These are phyloP conservation scores for Mareca strepera DNA, from an alignment of 2,797 vertebrate genomes.

Conservation along the genomic window DNA sequence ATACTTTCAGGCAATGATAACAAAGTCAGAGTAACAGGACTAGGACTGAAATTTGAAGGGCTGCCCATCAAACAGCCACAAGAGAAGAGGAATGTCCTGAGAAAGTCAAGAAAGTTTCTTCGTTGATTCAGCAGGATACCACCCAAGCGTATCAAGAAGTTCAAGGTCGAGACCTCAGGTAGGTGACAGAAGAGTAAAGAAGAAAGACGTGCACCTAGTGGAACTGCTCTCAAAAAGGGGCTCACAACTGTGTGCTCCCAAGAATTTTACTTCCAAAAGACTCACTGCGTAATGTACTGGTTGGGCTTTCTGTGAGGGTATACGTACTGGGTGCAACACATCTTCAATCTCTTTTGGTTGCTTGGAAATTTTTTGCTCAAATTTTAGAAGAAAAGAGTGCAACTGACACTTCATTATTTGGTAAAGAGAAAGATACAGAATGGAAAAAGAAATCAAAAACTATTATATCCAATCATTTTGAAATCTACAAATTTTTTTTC, in stretches of 20 bases:
- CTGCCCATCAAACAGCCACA: background rate
- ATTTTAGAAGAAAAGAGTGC: background rate
- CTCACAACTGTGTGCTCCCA: background rate
- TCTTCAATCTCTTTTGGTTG: background rate
- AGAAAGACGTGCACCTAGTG: background rate
- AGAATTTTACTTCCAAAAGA: background rate
- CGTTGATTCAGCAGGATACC: background rate
- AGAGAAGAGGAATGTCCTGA: background rate
- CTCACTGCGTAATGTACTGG: background rate
- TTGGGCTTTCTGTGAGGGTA: background rate
- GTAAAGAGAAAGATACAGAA: background rate
- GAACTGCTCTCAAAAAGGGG: background rate
- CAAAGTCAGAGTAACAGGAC: constrained; percentile 34
- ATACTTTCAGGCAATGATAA: constrained; percentile 56
- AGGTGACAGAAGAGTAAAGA: background rate
- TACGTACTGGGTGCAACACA: background rate
- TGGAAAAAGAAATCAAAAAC: background rate
- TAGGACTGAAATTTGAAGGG: constrained; percentile 2
- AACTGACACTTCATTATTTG: background rate
- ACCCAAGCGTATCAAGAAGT: background rate
- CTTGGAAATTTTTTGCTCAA: background rate
- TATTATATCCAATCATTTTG: background rate
- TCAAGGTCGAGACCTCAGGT: background rate
- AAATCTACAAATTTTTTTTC: background rate
- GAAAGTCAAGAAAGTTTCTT: constrained; percentile 16